These are phyloP conservation scores for Balanococcus diminutus DNA, from an alignment of 2,888 invertebrate genomes.

Conservation along the genomic window DNA sequence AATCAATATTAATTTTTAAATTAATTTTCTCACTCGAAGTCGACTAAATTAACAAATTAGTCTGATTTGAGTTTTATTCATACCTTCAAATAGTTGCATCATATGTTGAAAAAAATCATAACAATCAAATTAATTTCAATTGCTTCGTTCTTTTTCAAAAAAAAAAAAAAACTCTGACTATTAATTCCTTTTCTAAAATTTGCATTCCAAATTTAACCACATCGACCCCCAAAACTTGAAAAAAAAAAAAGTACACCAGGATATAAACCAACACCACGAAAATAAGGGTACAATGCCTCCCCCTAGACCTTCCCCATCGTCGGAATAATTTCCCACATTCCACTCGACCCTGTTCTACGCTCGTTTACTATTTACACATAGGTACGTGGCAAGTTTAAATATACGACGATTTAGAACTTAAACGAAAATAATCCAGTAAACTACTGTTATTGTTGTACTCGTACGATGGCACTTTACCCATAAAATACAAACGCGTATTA, in stretches of 20 bases:
- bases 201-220: not conserved
- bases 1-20: too few relatives aligned
- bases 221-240: too few relatives aligned
- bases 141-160: too few relatives aligned
- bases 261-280: not conserved
- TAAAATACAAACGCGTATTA: constrained; percentile 6
- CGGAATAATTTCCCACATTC: not conserved
- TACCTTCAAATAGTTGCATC: too few relatives aligned
- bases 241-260: not conserved
- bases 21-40: too few relatives aligned
- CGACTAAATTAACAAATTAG: too few relatives aligned
- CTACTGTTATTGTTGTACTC: not conserved
- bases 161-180: too few relatives aligned
- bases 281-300: not conserved
- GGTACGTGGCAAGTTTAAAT: not conserved
- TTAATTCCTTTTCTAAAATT: not conserved
- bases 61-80: too few relatives aligned
- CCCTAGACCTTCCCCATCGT: not conserved
- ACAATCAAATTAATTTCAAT: too few relatives aligned
- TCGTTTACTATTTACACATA: not conserved
- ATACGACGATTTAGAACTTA: not conserved
- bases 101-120: too few relatives aligned
- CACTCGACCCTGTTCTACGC: not conserved
- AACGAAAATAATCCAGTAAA: not conserved
- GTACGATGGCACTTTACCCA: not conserved